Percentiles rank a stretch among this genome's conserved stretches.
phyloP scores from a whole-genome alignment of 1,140 invertebrate species.

The Zaprionus nigranus region DNA sequence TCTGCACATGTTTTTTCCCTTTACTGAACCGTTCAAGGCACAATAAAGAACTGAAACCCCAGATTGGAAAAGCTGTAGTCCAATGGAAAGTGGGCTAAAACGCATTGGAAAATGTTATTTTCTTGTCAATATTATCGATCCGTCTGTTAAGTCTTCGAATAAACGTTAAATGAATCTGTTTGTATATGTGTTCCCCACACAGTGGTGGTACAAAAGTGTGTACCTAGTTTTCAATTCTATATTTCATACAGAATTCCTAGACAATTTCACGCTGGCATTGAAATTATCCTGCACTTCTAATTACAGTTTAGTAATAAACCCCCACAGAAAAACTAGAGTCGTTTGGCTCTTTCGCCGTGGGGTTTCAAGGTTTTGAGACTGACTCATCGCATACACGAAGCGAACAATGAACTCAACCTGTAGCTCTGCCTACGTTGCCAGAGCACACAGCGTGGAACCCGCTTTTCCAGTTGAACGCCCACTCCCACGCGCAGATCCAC shows the following conservation, averaged over 20 bases:
- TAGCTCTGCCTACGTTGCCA: background rate
- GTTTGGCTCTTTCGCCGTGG: conserved; percentile 28
- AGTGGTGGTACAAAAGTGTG: background rate
- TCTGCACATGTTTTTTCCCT: conserved; percentile 46
- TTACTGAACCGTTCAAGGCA: background rate
- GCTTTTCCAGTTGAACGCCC: conserved; percentile 40
- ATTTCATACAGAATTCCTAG: background rate
- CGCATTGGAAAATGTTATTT: background rate
- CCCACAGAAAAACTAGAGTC: conserved; percentile 3
- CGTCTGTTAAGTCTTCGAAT: background rate
- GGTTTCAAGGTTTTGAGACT: conserved; percentile 61
- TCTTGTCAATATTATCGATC: background rate
- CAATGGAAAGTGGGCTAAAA: conserved; percentile 4
- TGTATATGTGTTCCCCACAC: background rate
- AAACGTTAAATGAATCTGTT: background rate
- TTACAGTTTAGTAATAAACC: background rate
- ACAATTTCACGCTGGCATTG: background rate
- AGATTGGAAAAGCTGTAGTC: conserved; percentile 16
- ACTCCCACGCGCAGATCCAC: conserved; percentile 24
- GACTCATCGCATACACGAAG: conserved; percentile 34
- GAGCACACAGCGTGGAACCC: conserved; percentile 19
- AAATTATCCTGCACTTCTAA: background rate
- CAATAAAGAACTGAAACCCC: conserved; percentile 4
- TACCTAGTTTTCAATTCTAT: no score
- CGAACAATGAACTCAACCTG: conserved; percentile 64